These are phyloP conservation scores for Drosophila nr. fundita DNA, from an alignment of 2,888 invertebrate species.

Conservation along the genomic window DNA sequence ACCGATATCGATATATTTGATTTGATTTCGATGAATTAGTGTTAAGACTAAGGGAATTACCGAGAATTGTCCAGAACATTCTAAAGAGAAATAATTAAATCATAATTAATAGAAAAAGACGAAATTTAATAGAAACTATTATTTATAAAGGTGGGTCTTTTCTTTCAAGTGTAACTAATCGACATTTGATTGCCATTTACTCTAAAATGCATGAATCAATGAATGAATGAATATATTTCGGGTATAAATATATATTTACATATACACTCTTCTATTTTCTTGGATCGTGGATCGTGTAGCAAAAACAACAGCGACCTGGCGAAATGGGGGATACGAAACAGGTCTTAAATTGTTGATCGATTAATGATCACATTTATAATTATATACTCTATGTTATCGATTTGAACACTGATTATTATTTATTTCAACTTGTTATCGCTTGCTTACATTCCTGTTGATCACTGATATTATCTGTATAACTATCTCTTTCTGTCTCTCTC, in stretches of 20 bases:
- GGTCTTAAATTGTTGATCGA: conserved; percentile 86
- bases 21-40: not conserved
- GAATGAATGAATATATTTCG: conserved; percentile 4
- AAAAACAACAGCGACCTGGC: conserved; percentile 91
- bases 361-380: conserved; percentile 30
- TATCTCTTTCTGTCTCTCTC: not conserved
- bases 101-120: not conserved
- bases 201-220: not conserved
- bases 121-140: not conserved
- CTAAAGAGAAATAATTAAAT: not conserved
- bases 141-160: not conserved
- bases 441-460: conserved; percentile 65
- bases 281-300: conserved; percentile 86
- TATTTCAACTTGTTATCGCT: conserved; percentile 64
- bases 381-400: not conserved
- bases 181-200: not conserved
- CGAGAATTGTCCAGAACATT: not conserved
- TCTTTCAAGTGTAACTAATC: not conserved
- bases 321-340: conserved; percentile 90
- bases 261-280: conserved; percentile 32
- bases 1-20: not conserved
- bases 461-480: conserved; percentile 16
- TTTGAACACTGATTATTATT: not conserved
- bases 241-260: not conserved
- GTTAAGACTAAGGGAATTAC: not conserved